Conservation (phyloP, 35 echinoderm and acorn worm species). For the Hemicentrotus pulcherrimus region DNA sequence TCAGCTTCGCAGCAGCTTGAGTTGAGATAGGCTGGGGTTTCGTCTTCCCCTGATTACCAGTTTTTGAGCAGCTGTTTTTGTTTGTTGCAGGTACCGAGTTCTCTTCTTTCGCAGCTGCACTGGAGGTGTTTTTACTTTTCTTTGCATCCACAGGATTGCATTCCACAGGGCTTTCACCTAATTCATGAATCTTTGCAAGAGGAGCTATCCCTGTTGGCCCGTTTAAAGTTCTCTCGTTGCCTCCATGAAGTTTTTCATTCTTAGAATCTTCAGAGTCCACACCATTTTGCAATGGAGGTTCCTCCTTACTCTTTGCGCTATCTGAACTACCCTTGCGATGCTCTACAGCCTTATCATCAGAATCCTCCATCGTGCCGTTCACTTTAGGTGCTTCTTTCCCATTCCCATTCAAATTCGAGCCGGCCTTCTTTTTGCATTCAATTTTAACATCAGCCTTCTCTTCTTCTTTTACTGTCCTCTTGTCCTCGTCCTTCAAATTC, state of each 20-base stretch:
- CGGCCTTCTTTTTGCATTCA: neutral
- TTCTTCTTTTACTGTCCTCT: neutral
- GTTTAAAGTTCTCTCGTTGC: slow-evolving; percentile 21
- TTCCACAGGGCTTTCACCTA: slow-evolving; percentile 29
- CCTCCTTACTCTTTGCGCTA: neutral
- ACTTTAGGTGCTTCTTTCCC: slow-evolving; percentile 30
- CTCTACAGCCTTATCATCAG: neutral
- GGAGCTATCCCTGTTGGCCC: slow-evolving; percentile 33
- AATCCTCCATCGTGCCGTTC: neutral
- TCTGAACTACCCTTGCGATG: slow-evolving; percentile 4
- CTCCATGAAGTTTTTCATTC: slow-evolving; percentile 34
- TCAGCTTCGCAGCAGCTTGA: neutral
- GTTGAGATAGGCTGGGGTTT: slow-evolving; percentile 43
- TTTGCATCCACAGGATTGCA: slow-evolving; percentile 33
- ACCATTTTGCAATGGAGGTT: neutral
- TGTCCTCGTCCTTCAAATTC: neutral
- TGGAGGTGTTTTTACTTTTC: slow-evolving; percentile 11
- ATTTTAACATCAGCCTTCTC: neutral
- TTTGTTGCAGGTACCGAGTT: neutral
- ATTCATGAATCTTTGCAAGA: slow-evolving; percentile 35
- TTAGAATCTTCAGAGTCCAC: neutral
- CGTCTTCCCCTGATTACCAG: neutral
- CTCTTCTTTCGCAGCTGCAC: neutral
- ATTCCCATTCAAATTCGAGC: slow-evolving; percentile 33
- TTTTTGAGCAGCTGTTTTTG: neutral